Percentiles rank a stretch among this genome's conserved stretches.
Evolutionary conservation across 2,113 vertebrate species (phyloP).

Genomic region (Dendrocopos noguchii): DNA sequence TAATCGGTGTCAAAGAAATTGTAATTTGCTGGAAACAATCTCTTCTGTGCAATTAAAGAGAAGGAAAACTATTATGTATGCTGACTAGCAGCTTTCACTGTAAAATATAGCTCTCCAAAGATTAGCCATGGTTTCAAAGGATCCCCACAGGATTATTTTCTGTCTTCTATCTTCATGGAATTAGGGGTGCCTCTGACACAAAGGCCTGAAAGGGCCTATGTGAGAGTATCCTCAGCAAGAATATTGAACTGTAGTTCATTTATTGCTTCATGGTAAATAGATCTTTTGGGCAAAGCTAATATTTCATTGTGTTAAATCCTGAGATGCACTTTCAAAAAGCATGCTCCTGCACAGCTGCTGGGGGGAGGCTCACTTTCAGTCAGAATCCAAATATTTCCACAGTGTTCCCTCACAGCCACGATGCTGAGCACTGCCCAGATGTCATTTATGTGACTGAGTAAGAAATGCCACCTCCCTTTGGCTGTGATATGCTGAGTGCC

Average conservation of each 20-base stretch:
- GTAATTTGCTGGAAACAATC: conserved; percentile 50
- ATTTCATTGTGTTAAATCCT: not conserved
- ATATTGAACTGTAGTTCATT: not conserved
- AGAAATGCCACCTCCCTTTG: not conserved
- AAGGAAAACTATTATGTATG: not conserved
- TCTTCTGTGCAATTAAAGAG: conserved; percentile 26
- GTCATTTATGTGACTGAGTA: not conserved
- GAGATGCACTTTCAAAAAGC: not conserved
- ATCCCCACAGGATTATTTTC: not conserved
- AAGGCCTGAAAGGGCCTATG: not conserved
- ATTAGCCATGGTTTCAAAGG: conserved; percentile 24
- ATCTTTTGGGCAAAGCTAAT: not conserved
- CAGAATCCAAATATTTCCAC: not conserved
- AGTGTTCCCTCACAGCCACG: not conserved
- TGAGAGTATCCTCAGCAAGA: not conserved
- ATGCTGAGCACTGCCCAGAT: accelerated
- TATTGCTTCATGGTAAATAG: not conserved
- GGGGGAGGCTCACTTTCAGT: not conserved
- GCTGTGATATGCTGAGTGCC: not conserved
- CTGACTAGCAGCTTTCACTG: conserved; percentile 30
- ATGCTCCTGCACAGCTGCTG: not conserved
- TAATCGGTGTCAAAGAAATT: conserved; percentile 56
- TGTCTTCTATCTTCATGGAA: not conserved
- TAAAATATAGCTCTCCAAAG: conserved; percentile 35
- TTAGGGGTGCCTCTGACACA: not conserved